A percentile compares a stretch with the other conserved stretches of the same genome.
phyloP scores from a whole-genome alignment of 2,888 invertebrate genomes.

The Caprella mutica region DNA sequence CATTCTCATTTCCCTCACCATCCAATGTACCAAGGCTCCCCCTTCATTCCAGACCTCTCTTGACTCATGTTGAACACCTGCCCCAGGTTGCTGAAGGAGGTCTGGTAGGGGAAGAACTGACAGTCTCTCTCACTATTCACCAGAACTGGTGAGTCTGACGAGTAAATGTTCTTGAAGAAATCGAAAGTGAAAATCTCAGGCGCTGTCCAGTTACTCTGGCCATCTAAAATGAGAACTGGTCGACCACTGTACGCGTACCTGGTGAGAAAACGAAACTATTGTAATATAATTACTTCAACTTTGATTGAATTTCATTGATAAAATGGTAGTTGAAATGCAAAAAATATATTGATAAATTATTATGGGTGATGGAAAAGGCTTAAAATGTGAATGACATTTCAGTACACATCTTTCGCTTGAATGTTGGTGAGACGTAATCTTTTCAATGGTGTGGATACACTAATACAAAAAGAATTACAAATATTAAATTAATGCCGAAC shows the following conservation, averaged over 20 bases:
- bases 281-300: neutral
- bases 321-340: no score
- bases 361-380: no score
- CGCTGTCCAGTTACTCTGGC: conserved; percentile 68
- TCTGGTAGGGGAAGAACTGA: conserved; percentile 87
- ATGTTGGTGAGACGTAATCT: no score
- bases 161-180: conserved; percentile 54
- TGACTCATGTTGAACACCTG: conserved; percentile 73
- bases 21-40: conserved; percentile 59
- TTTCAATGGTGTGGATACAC: no score
- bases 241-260: conserved; percentile 41
- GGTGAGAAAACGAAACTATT: neutral
- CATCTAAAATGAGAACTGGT: conserved; percentile 78
- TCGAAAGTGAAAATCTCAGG: conserved; percentile 61
- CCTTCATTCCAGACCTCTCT: conserved; percentile 52
- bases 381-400: no score
- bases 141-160: conserved; percentile 32
- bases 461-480: no score
- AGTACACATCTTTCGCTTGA: no score
- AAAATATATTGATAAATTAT: no score
- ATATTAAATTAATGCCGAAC: no score
- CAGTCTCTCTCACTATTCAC: conserved; percentile 58
- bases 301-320: neutral
- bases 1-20: no score
- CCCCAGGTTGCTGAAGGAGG: conserved; percentile 61